These are phyloP conservation scores for Drosophila parabipectinata DNA, from an alignment of 1,140 invertebrate genomes.

Conservation along the genomic window DNA sequence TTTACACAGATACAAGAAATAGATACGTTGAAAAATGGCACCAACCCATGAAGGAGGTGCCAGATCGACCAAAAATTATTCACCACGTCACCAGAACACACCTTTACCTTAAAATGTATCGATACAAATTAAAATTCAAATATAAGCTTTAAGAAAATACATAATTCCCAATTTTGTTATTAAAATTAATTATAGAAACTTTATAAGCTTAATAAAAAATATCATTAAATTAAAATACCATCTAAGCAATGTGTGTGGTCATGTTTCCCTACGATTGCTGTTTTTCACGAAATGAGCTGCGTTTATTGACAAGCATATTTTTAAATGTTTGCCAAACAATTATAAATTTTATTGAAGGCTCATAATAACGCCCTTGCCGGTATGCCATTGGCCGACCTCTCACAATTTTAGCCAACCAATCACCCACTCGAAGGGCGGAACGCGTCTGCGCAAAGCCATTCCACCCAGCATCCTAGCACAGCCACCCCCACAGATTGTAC, in stretches of 20 bases:
- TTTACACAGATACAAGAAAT: too few species aligned
- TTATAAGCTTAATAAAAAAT: not conserved
- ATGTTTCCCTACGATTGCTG: too few species aligned
- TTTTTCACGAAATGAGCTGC: too few species aligned
- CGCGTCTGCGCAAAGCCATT: slow-evolving; percentile 47
- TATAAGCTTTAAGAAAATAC: not conserved
- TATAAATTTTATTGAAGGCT: slow-evolving; percentile 13
- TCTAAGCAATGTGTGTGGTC: too few species aligned
- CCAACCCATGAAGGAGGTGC: not conserved
- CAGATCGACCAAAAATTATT: not conserved
- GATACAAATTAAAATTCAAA: not conserved
- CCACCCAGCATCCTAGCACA: slow-evolving; percentile 48
- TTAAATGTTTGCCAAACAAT: not conserved
- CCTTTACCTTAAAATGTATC: not conserved
- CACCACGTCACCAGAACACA: too few species aligned
- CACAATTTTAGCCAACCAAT: slow-evolving; percentile 40
- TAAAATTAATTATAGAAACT: too few species aligned
- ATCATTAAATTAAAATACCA: too few species aligned
- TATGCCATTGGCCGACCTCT: slow-evolving; percentile 38
- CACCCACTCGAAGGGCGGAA: slow-evolving; percentile 36
- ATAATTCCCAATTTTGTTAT: too few species aligned
- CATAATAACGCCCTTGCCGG: slow-evolving; percentile 13
- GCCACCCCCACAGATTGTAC: slow-evolving; percentile 37
- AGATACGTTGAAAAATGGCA: too few species aligned
- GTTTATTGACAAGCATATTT: not conserved